Evolutionary conservation across 2,113 vertebrate genomes (phyloP).

Genomic region (Brachypteracias leptosomus): DNA sequence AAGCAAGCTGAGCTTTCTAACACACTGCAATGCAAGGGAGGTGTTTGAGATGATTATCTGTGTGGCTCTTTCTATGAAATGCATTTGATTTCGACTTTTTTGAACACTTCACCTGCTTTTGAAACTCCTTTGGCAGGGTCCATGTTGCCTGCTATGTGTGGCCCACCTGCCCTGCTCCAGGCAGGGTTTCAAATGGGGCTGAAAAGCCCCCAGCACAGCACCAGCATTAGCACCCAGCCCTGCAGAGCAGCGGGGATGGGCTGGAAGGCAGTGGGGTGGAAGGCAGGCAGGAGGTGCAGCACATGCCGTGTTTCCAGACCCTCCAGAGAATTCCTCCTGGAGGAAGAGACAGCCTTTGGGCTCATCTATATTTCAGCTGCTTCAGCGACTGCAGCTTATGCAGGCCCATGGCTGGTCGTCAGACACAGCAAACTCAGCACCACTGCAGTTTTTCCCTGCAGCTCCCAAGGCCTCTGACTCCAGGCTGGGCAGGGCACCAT

Average conservation of each 20-base stretch:
- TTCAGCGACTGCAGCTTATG: not conserved
- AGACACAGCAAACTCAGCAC: not conserved
- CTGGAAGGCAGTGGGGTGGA: not conserved
- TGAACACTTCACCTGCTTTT: not conserved
- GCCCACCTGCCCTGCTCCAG: not conserved
- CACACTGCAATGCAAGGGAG: not conserved
- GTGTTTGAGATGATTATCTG: not conserved
- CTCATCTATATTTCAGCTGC: slow-evolving; percentile 42
- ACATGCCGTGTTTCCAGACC: not conserved
- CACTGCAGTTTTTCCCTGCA: rapidly evolving
- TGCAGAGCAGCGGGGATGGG: not conserved
- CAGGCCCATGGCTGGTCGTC: not conserved
- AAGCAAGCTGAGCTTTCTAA: not conserved
- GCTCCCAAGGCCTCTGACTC: not conserved
- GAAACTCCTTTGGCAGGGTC: not conserved
- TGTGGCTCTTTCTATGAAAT: not conserved
- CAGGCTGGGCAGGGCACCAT: not conserved
- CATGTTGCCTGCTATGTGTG: not conserved
- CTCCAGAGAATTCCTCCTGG: not conserved
- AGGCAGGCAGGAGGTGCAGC: not conserved
- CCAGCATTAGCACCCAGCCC: rapidly evolving
- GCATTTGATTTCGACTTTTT: not conserved
- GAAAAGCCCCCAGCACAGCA: not conserved
- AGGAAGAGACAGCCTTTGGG: slow-evolving; percentile 16
- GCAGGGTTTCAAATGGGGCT: rapidly evolving